Evolutionary conservation across 64 coral and sea anemone species (phyloP).

Genomic region (Montipora efflorescens): DNA sequence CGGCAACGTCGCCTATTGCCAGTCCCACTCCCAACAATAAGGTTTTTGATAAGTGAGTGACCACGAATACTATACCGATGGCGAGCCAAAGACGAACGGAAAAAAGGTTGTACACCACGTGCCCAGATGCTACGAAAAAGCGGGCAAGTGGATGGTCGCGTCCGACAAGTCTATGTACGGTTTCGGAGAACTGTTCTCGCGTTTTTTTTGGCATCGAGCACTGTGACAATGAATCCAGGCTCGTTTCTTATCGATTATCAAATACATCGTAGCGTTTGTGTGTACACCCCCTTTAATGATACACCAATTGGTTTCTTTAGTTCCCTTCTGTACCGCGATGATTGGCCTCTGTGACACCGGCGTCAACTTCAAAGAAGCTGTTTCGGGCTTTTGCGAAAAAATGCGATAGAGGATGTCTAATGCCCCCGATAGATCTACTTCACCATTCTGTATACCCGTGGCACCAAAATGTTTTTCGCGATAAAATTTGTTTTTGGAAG

Average conservation of each 20-base stretch:
- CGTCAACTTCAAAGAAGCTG: neutral
- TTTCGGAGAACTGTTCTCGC: neutral
- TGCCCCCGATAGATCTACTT: neutral
- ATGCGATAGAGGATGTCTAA: neutral
- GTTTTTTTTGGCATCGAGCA: neutral
- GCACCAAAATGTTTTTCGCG: too few relatives aligned
- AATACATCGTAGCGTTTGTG: neutral
- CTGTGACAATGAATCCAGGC: constrained; percentile 17
- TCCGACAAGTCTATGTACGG: neutral
- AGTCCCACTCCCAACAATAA: neutral
- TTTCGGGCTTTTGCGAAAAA: neutral
- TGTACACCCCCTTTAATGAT: neutral
- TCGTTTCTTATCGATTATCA: neutral
- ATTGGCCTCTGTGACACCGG: neutral
- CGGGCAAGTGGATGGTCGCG: neutral
- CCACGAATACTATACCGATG: neutral
- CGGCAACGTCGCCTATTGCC: neutral
- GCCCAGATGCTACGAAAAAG: neutral
- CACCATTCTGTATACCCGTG: neutral
- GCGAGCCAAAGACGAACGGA: neutral
- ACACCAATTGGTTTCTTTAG: neutral
- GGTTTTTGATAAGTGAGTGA: neutral
- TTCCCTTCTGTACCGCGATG: neutral
- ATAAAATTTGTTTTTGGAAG: too few relatives aligned
- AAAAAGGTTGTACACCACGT: neutral